Percentiles rank a stretch among this genome's conserved stretches.
phyloP scores from a whole-genome alignment of 2,888 invertebrate species.

The Abrostola tripartita region DNA sequence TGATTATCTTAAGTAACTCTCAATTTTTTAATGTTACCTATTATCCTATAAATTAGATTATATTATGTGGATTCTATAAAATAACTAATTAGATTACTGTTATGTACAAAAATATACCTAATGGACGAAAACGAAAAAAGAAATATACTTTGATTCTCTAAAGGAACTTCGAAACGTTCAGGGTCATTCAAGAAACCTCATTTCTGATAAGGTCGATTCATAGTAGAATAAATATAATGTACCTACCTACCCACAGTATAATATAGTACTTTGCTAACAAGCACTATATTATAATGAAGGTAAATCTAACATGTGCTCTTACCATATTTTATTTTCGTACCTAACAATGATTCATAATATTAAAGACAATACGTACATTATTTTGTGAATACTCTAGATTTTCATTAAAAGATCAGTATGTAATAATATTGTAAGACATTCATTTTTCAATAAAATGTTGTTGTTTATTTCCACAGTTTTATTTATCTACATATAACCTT shows the following conservation, averaged over 20 bases:
- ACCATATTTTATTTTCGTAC: conserved; percentile 21
- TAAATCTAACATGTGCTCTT: not conserved
- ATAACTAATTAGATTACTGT: too few relatives aligned
- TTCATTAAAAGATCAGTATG: conserved; percentile 15
- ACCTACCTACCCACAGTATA: conserved; percentile 8
- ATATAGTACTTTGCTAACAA: conserved; percentile 14
- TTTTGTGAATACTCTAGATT: conserved; percentile 24
- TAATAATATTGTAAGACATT: conserved; percentile 23
- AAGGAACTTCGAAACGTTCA: conserved; percentile 14
- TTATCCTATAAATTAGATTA: too few relatives aligned
- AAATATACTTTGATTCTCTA: not conserved
- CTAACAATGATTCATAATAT: conserved; percentile 6
- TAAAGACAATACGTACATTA: conserved; percentile 44
- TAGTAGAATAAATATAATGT: conserved; percentile 24
- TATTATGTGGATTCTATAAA: too few relatives aligned
- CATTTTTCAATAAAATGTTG: conserved; percentile 58
- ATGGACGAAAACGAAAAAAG: not conserved
- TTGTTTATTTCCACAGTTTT: conserved; percentile 48
- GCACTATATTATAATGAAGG: conserved; percentile 1
- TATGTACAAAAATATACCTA: not conserved
- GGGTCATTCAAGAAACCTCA: conserved; percentile 39
- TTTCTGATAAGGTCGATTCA: conserved; percentile 38
- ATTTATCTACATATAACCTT: conserved; percentile 20
- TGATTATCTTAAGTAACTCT: too few relatives aligned
- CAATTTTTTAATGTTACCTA: too few relatives aligned